Evolutionary conservation across 2,797 vertebrate genomes (phyloP).

Genomic region (Xenops minutus): DNA sequence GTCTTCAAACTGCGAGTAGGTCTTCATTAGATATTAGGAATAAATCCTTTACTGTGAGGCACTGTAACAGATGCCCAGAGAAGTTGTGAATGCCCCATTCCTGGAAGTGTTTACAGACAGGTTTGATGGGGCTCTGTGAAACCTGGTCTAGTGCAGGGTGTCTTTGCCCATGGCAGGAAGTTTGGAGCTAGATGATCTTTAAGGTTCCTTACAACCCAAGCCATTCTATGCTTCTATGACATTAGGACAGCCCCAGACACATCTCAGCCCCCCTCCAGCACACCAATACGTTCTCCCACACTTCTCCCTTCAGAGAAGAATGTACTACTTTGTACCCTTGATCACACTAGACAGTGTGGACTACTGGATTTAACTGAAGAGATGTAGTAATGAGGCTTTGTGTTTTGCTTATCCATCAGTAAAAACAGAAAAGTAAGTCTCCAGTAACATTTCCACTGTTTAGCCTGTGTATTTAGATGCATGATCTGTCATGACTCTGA

Average conservation of each 20-base stretch:
- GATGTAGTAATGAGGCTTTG: not conserved
- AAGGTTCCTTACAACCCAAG: not conserved
- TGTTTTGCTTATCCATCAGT: not conserved
- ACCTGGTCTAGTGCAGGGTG: not conserved
- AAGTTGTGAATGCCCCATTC: fast-evolving
- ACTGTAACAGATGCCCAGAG: not conserved
- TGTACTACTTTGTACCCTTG: not conserved
- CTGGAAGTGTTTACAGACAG: not conserved
- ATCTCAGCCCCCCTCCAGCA: not conserved
- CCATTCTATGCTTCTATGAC: not conserved
- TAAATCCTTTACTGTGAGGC: not conserved
- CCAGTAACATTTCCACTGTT: not conserved
- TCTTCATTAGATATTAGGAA: not conserved
- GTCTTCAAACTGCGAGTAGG: fast-evolving
- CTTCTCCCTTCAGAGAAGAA: not conserved
- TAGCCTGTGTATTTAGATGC: not conserved
- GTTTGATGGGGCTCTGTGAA: not conserved
- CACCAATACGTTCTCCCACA: not conserved
- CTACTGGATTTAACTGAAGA: not conserved
- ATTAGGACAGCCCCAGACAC: not conserved
- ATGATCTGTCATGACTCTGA: not conserved
- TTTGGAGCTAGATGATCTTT: not conserved
- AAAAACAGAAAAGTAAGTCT: not conserved
- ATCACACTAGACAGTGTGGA: not conserved
- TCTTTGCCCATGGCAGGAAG: no score